phyloP scores from a whole-genome alignment of 2,113 vertebrate genomes.

The Herpetotheres cachinnans region DNA sequence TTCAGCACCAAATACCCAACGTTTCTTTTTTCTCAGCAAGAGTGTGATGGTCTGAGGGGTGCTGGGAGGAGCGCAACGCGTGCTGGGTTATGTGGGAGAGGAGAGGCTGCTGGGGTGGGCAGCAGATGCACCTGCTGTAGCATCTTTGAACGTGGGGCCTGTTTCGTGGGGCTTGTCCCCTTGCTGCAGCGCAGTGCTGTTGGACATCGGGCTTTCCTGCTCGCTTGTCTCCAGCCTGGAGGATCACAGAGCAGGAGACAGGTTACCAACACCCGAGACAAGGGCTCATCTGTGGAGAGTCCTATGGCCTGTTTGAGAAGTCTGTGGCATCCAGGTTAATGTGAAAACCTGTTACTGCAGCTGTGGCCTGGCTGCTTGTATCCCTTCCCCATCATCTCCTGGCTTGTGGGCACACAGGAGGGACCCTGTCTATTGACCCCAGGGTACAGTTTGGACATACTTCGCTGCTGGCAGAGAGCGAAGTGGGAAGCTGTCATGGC shows the following conservation, averaged over 20 bases:
- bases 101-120: neutral
- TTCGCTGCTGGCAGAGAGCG: neutral
- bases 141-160: neutral
- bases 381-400: rapidly evolving
- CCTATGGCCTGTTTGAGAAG: neutral
- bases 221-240: neutral
- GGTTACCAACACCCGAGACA: neutral
- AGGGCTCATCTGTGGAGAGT: neutral
- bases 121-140: neutral
- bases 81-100: no score
- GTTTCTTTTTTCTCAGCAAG: neutral
- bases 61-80: rapidly evolving
- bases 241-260: neutral
- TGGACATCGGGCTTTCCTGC: neutral
- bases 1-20: neutral
- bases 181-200: neutral
- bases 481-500: neutral
- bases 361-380: neutral
- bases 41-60: neutral
- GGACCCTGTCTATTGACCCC: neutral
- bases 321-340: neutral
- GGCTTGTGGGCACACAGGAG: neutral
- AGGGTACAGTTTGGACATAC: rapidly evolving
- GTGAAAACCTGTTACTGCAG: neutral
- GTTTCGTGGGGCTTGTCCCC: rapidly evolving